phyloP scores from a whole-genome alignment of 2,888 invertebrate genomes.

The Diaperis boleti region DNA sequence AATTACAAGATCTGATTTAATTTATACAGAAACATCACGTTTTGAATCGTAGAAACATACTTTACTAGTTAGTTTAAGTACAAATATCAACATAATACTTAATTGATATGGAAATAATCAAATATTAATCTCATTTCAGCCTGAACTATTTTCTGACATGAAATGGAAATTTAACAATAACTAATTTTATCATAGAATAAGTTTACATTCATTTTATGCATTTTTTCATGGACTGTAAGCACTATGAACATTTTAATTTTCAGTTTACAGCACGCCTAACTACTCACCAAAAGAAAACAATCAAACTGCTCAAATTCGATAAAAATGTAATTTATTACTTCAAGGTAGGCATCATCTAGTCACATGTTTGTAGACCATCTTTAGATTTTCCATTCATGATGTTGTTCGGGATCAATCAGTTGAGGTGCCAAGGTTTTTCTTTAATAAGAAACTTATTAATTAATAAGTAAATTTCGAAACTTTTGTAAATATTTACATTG shows the following conservation, averaged over 20 bases:
- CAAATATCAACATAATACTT: conserved; percentile 24
- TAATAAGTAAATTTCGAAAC: conserved; percentile 26
- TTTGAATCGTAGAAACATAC: conserved; percentile 5
- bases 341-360: conserved; percentile 32
- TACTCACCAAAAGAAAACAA: conserved; percentile 30
- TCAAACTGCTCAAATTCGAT: conserved; percentile 37
- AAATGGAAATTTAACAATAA: conserved; percentile 8
- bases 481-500: conserved; percentile 41
- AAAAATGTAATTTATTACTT: conserved; percentile 23
- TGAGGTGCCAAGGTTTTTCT: conserved; percentile 36
- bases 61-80: conserved; percentile 26
- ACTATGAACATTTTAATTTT: conserved; percentile 49
- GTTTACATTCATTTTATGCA: conserved; percentile 38
- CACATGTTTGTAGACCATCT: conserved; percentile 17
- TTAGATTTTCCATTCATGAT: conserved; percentile 2
- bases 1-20: conserved; percentile 17
- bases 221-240: conserved; percentile 35
- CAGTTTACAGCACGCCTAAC: conserved; percentile 16
- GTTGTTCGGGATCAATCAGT: conserved; percentile 34
- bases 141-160: conserved; percentile 20
- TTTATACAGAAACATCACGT: not conserved
- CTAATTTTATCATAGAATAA: conserved; percentile 34
- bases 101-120: conserved; percentile 20
- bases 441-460: conserved; percentile 11
- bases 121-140: conserved; percentile 32